phyloP scores from a whole-genome alignment of 2,888 invertebrate genomes.

The Dryococelus australis region DNA sequence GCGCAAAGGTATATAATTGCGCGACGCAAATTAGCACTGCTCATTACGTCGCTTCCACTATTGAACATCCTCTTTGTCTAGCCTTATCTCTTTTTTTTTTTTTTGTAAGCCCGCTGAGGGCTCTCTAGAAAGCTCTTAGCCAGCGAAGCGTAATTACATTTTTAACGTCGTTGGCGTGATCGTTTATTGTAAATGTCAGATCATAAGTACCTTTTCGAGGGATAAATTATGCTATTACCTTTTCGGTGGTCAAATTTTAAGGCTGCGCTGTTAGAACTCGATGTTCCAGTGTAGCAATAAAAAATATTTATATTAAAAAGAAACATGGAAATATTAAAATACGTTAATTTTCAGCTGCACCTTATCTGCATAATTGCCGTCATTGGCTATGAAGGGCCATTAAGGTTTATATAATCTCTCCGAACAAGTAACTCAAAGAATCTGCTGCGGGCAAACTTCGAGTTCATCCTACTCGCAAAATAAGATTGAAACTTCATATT shows the following conservation, averaged over 20 bases:
- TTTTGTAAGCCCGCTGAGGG: not conserved
- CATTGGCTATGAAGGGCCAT: not conserved
- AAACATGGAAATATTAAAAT: not conserved
- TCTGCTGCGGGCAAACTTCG: not conserved
- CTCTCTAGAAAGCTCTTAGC: not conserved
- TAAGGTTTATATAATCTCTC: not conserved
- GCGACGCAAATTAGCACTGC: not conserved
- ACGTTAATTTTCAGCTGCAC: not conserved
- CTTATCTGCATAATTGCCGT: conserved; percentile 16
- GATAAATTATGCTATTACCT: not conserved
- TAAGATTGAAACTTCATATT: not conserved
- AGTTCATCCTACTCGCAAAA: not conserved
- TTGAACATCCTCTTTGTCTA: not conserved
- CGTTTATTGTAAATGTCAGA: too few relatives aligned
- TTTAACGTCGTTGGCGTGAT: too few relatives aligned
- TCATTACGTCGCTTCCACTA: not conserved
- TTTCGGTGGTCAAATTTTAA: not conserved
- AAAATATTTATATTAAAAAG: not conserved
- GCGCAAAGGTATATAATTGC: not conserved
- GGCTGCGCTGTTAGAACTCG: not conserved
- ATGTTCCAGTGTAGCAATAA: not conserved
- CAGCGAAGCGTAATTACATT: too few relatives aligned
- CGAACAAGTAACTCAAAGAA: not conserved
- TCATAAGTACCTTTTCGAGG: not conserved
- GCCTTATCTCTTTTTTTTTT: too few relatives aligned